phyloP scores from a whole-genome alignment of 2,113 vertebrate genomes.

The Galemys pyrenaicus region DNA sequence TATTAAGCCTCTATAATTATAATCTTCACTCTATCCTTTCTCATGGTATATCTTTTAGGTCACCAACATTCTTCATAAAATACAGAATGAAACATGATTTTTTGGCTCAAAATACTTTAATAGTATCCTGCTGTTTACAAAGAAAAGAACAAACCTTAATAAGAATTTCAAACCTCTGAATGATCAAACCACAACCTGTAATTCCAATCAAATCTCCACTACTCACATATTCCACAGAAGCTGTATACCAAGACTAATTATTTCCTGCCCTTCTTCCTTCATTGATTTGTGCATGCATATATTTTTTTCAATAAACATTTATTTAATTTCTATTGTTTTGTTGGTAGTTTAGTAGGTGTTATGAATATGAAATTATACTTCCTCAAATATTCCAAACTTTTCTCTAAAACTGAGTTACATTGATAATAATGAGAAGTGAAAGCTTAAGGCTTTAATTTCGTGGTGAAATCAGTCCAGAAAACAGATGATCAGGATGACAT shows the following conservation, averaged over 20 bases:
- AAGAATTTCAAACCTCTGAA: not conserved
- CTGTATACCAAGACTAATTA: not conserved
- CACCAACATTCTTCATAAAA: not conserved
- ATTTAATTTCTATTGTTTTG: not conserved
- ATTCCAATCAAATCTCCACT: not conserved
- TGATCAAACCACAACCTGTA: not conserved
- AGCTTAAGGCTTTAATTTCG: not conserved
- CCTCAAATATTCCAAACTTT: not conserved
- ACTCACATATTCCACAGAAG: no score
- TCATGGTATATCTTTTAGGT: not conserved
- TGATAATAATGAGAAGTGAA: no score
- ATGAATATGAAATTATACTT: not conserved
- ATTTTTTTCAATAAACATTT: not conserved
- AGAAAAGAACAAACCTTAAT: not conserved
- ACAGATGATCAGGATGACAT: not conserved
- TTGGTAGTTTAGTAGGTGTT: not conserved
- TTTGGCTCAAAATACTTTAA: not conserved
- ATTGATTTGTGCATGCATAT: not conserved
- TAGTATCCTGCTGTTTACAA: not conserved
- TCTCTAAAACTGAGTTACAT: not conserved
- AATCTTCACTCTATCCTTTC: not conserved
- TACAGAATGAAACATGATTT: not conserved
- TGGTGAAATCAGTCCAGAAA: not conserved
- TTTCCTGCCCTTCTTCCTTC: not conserved
- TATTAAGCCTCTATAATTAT: not conserved